Evolutionary conservation across 2,113 vertebrate species (phyloP).

Genomic region (Myotis brandtii): DNA sequence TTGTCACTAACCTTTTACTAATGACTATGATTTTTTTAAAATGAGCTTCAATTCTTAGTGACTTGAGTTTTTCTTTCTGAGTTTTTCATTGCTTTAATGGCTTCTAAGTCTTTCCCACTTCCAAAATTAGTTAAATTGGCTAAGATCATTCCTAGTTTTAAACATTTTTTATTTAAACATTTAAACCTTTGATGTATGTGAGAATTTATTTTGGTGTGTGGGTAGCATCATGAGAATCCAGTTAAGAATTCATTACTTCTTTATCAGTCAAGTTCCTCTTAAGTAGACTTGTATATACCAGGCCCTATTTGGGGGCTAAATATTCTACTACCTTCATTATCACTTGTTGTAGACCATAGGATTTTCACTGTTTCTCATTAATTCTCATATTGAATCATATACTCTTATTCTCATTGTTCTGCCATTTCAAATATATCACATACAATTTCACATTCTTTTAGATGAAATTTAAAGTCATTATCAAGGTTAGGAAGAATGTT

Average conservation of each 20-base stretch:
- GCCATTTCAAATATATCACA: background rate
- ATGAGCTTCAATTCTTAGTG: background rate
- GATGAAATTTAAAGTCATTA: background rate
- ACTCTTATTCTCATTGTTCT: background rate
- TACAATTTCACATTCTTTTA: background rate
- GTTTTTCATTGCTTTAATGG: background rate
- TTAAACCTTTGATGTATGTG: background rate
- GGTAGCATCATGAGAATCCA: background rate
- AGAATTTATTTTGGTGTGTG: background rate
- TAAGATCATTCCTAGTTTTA: background rate
- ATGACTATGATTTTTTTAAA: background rate
- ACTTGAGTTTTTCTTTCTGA: background rate
- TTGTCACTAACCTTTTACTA: background rate
- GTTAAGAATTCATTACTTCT: background rate
- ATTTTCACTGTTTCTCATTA: background rate
- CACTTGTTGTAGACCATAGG: background rate
- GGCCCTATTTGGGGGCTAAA: background rate
- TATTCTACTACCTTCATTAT: background rate
- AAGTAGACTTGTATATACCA: background rate
- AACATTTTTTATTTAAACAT: background rate
- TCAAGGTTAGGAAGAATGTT: background rate
- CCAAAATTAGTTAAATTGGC: background rate
- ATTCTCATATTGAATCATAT: background rate
- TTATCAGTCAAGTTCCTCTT: background rate
- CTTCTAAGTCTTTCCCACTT: background rate